These are phyloP conservation scores for Crotalus tigris DNA, from an alignment of 2,113 vertebrate species.

Conservation along the genomic window DNA sequence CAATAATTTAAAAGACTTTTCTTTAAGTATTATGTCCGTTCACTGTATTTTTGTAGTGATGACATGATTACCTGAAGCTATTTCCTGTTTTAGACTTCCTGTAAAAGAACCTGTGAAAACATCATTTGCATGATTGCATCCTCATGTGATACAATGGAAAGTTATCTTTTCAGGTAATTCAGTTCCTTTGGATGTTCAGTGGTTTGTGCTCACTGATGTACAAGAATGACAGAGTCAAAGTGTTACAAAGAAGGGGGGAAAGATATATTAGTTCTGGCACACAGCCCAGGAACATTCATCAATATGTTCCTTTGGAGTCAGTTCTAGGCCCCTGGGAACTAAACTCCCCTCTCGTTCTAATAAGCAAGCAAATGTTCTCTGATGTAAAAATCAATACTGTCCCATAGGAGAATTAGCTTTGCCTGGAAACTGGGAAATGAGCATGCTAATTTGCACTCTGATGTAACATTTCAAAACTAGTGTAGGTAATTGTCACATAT, in stretches of 20 bases:
- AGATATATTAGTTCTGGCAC: background rate
- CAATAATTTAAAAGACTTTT: slow-evolving; percentile 23
- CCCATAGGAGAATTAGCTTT: slow-evolving; percentile 29
- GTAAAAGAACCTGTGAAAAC: slow-evolving; percentile 38
- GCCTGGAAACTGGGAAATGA: slow-evolving; percentile 32
- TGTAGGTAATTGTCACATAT: slow-evolving; percentile 43
- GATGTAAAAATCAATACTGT: slow-evolving; percentile 42
- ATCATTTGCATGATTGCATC: slow-evolving; percentile 9
- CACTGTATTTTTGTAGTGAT: slow-evolving; percentile 7
- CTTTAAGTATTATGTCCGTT: background rate
- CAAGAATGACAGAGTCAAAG: slow-evolving; percentile 34
- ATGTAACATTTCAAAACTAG: slow-evolving; percentile 24
- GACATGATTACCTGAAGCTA: background rate
- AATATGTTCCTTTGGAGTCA: slow-evolving; percentile 27
- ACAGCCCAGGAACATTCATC: slow-evolving; percentile 20
- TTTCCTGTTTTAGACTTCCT: slow-evolving; percentile 35
- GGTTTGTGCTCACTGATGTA: slow-evolving; percentile 26
- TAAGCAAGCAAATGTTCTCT: slow-evolving; percentile 33
- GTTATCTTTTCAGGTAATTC: slow-evolving; percentile 32
- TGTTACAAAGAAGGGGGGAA: slow-evolving; percentile 7
- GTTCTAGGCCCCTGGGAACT: background rate
- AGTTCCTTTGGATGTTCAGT: slow-evolving; percentile 37
- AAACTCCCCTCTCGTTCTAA: slow-evolving; percentile 15
- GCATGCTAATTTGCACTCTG: slow-evolving; percentile 21
- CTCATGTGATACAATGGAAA: slow-evolving; percentile 19